Conservation (phyloP, 2,113 vertebrate genomes). For the Alethe diademata region DNA sequence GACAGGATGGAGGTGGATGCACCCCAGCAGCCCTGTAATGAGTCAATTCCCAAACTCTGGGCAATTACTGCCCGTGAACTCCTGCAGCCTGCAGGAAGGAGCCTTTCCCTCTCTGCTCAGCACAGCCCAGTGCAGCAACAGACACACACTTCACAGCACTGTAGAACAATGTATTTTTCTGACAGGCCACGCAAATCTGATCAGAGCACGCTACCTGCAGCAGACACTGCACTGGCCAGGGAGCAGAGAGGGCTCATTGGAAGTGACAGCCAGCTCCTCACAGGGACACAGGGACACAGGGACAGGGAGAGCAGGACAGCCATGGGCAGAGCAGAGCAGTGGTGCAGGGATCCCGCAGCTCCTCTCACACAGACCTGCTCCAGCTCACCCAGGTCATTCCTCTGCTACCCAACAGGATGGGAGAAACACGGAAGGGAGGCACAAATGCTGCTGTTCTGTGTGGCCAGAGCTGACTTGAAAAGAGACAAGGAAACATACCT, state of each 20-base stretch:
- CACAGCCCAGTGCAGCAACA: neutral
- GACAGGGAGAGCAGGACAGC: neutral
- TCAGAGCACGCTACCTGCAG: neutral
- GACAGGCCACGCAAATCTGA: neutral
- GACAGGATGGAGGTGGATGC: accelerated
- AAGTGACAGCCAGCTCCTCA: neutral
- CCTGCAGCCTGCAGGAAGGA: neutral
- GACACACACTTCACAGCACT: neutral
- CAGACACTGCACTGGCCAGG: neutral
- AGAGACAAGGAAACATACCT: neutral
- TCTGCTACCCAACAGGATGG: accelerated
- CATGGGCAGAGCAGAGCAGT: accelerated
- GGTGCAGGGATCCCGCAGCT: accelerated
- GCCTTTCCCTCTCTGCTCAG: neutral
- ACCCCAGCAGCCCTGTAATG: neutral
- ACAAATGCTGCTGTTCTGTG: neutral
- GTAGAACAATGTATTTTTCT: neutral
- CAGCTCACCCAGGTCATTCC: neutral
- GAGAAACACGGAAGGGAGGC: neutral
- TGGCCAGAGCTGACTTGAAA: neutral
- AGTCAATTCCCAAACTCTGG: accelerated
- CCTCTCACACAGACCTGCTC: neutral
- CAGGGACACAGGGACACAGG: neutral
- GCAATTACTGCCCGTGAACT: neutral
- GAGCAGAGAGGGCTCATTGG: neutral